Conservation (phyloP, 2,113 vertebrate species). For the Promerops cafer region DNA sequence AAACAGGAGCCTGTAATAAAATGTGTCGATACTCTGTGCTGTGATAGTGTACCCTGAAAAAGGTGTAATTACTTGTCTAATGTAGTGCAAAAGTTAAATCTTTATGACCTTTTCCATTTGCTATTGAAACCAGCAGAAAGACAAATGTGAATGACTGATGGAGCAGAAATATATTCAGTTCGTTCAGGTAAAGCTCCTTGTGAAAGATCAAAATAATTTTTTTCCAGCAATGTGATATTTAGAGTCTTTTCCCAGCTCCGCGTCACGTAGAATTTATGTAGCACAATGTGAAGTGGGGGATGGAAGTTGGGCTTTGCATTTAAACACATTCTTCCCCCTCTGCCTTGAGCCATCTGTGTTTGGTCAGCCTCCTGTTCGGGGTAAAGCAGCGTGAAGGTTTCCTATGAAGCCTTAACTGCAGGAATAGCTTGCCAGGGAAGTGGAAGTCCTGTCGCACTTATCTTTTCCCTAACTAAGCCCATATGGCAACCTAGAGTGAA, state of each 20-base stretch:
- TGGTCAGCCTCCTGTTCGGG: background rate
- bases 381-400: background rate
- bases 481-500: background rate
- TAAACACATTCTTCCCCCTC: background rate
- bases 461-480: background rate
- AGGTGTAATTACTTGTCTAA: constrained; percentile 11
- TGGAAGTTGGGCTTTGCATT: background rate
- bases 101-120: constrained; percentile 5
- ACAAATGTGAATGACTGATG: background rate
- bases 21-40: background rate
- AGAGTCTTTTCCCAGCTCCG: background rate
- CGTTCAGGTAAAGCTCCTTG: background rate
- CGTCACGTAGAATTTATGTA: background rate
- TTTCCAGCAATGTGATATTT: background rate
- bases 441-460: background rate
- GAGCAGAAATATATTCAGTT: background rate
- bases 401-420: background rate
- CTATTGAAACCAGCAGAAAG: background rate
- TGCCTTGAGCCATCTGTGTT: constrained; percentile 14
- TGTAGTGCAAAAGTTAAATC: background rate
- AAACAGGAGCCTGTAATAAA: background rate
- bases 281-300: background rate
- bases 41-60: background rate
- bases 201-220: background rate
- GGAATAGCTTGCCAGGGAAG: background rate